phyloP scores from a whole-genome alignment of 1,140 invertebrate genomes.

The Metaphire vulgaris region DNA sequence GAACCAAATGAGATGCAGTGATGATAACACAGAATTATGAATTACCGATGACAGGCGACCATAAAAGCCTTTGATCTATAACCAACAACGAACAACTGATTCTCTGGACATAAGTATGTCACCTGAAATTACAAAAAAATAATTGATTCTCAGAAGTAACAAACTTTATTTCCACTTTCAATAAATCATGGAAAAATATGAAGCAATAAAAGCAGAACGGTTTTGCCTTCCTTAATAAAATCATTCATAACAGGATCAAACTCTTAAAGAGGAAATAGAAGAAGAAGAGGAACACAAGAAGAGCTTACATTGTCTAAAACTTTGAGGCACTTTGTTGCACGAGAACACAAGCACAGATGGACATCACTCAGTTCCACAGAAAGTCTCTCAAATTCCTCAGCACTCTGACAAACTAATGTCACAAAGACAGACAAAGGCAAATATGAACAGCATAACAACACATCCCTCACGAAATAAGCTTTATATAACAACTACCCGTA shows the following conservation, averaged over 20 bases:
- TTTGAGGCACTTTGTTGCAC: not conserved
- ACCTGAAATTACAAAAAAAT: constrained; percentile 59
- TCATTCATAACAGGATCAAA: not conserved
- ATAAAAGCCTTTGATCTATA: not conserved
- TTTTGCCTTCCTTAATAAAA: not conserved
- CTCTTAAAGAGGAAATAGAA: not conserved
- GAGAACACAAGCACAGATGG: not conserved
- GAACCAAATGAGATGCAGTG: not conserved
- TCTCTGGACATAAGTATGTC: constrained; percentile 87
- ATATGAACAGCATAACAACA: too few relatives aligned
- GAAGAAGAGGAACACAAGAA: not conserved
- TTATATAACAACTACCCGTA: not conserved
- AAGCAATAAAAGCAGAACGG: not conserved
- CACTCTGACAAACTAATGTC: not conserved
- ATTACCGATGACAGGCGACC: not conserved
- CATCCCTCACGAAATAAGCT: too few relatives aligned
- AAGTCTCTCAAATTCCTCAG: not conserved
- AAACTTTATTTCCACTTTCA: not conserved
- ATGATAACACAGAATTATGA: too few relatives aligned
- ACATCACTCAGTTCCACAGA: not conserved
- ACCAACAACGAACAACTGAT: constrained; percentile 76
- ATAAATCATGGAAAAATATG: not conserved
- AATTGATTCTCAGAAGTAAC: not conserved
- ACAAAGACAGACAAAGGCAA: not conserved
- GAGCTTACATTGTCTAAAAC: not conserved